Conservation (phyloP, 2,113 vertebrate species). For the Saimiri boliviensis region DNA sequence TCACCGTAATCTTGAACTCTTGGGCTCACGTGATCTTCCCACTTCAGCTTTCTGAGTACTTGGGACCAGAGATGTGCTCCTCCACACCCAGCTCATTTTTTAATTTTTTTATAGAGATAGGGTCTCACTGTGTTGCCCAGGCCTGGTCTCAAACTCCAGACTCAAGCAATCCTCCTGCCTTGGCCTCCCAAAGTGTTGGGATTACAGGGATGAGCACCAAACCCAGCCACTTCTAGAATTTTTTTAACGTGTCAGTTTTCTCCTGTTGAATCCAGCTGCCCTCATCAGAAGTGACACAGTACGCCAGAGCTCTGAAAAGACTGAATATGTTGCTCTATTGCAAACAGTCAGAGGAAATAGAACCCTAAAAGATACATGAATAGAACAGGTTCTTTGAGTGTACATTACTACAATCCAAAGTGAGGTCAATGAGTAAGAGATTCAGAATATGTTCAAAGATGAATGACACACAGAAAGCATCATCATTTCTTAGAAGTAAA, state of each 20-base stretch:
- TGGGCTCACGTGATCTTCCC: neutral
- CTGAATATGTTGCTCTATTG: neutral
- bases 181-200: neutral
- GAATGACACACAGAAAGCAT: neutral
- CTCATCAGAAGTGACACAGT: neutral
- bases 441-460: neutral
- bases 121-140: neutral
- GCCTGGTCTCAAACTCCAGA: neutral
- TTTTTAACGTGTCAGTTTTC: neutral
- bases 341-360: neutral
- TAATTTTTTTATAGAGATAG: neutral
- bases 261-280: neutral
- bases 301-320: neutral
- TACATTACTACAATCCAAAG: neutral
- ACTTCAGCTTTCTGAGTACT: neutral
- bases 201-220: neutral
- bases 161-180: neutral
- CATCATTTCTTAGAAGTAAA: neutral
- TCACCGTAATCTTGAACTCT: neutral
- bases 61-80: neutral
- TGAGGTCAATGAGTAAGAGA: neutral
- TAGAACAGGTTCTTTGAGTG: neutral
- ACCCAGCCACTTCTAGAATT: neutral
- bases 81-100: neutral
- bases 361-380: neutral